Evolutionary conservation across 2,888 invertebrate species (phyloP).

Genomic region (Philereme vetulata): DNA sequence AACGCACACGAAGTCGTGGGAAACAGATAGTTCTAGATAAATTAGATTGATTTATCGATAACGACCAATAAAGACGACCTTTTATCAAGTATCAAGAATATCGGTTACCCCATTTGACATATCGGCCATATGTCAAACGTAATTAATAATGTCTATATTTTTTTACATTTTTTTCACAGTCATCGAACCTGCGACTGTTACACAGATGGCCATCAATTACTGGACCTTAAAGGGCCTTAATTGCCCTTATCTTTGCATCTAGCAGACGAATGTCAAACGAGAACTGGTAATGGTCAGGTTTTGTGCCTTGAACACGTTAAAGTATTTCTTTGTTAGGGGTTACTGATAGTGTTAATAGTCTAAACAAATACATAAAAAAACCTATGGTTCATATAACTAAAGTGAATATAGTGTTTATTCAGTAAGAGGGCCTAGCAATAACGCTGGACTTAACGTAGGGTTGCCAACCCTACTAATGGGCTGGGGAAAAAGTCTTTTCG

Average conservation of each 20-base stretch:
- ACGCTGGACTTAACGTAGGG: no score
- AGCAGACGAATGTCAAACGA: slow-evolving; percentile 53
- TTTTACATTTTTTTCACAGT: slow-evolving; percentile 39
- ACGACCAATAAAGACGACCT: slow-evolving; percentile 20
- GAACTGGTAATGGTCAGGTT: slow-evolving; percentile 37
- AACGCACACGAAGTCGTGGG: no score
- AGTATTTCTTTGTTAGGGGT: slow-evolving; percentile 1
- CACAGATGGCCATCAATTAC: slow-evolving; percentile 57
- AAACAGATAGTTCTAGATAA: slow-evolving; percentile 3
- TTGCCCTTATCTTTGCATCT: slow-evolving; percentile 68
- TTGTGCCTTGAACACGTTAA: slow-evolving; percentile 13
- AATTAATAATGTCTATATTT: slow-evolving; percentile 44
- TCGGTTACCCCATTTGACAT: slow-evolving; percentile 32
- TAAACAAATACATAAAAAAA: no score
- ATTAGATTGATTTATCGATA: slow-evolving; percentile 28
- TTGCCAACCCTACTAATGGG: no score
- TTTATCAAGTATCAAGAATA: slow-evolving; percentile 40
- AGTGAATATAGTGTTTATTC: no score
- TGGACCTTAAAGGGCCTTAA: slow-evolving; percentile 59
- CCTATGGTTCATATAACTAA: no score
- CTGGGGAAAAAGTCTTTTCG: no score
- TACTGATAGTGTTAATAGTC: no score
- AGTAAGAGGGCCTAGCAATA: no score
- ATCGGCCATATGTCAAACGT: slow-evolving; percentile 45
- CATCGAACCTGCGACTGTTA: slow-evolving; percentile 46